Evolutionary conservation across 2,888 invertebrate species (phyloP), one percentile per base, ranked within the genome.

Genomic region (Conistra vaccinii): DNA sequence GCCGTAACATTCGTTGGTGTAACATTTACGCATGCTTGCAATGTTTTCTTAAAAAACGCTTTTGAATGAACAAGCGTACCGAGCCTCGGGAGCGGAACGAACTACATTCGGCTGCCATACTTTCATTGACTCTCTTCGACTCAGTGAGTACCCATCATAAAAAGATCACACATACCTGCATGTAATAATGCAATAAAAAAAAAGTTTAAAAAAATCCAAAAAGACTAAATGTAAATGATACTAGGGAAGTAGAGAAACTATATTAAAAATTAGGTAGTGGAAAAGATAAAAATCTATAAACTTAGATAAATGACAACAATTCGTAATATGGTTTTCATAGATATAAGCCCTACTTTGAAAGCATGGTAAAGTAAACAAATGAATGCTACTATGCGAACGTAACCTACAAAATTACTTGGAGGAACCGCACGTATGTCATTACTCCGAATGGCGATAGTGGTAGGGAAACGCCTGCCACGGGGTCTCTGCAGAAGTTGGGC

Each of bases 301-400:
- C 53, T 73, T 62, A 83, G 35, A 73, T 69, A 83, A 60, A 83
- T 61, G 10, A 85, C 26, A 70, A 81, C 42, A 32, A 85, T 73
- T 81, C 72, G 76, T 42, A 85, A 65, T 35, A 81, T 42, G 17
- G 69, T 83, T 73, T 77, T 83, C 55, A 69, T 61, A 61, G 85
- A 73, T 63, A 83, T 61, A 48, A 85, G 63, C 3, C 69, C 69
- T 32, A 73, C 9, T 42, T 73, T 85, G 23, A 58, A 69, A 42
- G 78, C 73, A 73, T 83, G 82, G 70, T 77, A 67, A 48, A 83
- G 67, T 81, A 83, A 81, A 77, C 77, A 85, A 77, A 85, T 58
- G 58, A 83, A 77, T 66, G 60, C 55, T 35, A 73, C 12, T 20
- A 63, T 23, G 29, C 83, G 83, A 63, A 85, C 55, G 12, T 69